Conservation (phyloP, 1,140 invertebrate genomes). For the Teleopsis dalmanni region DNA sequence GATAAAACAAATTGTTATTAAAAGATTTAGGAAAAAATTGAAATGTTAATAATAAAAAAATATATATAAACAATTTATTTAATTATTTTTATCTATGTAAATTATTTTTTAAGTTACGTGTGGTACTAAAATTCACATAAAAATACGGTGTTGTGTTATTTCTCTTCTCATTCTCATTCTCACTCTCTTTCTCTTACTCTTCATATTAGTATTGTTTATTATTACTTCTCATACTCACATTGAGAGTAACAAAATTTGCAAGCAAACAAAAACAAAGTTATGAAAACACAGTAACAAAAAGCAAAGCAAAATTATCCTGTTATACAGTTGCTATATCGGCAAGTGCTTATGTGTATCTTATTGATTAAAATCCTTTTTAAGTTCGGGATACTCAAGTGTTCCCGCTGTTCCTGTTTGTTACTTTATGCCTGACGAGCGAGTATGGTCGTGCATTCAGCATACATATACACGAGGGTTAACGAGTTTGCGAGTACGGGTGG, state of each 20-base stretch:
- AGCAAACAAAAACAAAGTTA: too few relatives aligned
- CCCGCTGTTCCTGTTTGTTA: not conserved
- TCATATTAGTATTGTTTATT: not conserved
- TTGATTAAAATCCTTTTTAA: conserved; percentile 10
- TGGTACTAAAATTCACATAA: too few relatives aligned
- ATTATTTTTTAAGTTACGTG: too few relatives aligned
- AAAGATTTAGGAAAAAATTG: too few relatives aligned
- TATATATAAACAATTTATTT: too few relatives aligned
- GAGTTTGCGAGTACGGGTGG: too few relatives aligned
- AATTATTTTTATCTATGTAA: too few relatives aligned
- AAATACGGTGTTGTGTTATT: not conserved
- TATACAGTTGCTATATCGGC: conserved; percentile 9
- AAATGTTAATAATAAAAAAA: too few relatives aligned
- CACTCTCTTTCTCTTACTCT: conserved; percentile 5
- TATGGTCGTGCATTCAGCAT: not conserved
- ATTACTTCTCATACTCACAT: too few relatives aligned
- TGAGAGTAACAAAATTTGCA: too few relatives aligned
- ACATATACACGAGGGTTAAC: not conserved
- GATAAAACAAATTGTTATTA: too few relatives aligned
- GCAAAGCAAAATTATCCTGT: not conserved
- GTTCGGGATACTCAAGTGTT: not conserved
- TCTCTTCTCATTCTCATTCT: not conserved
- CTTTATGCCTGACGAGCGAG: not conserved
- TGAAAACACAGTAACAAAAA: not conserved
- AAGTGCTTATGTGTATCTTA: conserved; percentile 6